Evolutionary conservation across 2,888 invertebrate genomes (phyloP).

Genomic region (Clivina fossor): DNA sequence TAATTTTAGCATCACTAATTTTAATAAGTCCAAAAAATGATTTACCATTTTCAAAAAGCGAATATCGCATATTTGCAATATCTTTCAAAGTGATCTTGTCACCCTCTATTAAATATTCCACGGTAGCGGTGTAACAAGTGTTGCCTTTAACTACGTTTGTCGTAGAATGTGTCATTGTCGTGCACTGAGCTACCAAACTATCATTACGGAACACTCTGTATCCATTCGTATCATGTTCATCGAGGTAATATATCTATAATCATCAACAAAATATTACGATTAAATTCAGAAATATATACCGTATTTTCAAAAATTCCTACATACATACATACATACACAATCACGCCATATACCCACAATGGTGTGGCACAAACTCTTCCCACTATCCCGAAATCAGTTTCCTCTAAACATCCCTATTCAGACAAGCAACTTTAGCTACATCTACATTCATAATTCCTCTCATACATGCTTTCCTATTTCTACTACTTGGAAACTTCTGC

Average conservation of each 20-base stretch:
- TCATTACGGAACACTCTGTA: slow-evolving; percentile 70
- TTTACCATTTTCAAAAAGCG: slow-evolving; percentile 72
- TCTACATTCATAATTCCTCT: too few species aligned
- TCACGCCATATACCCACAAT: too few species aligned
- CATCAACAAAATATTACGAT: neutral
- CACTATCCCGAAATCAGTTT: too few species aligned
- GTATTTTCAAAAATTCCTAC: too few species aligned
- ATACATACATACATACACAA: too few species aligned
- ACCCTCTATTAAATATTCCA: slow-evolving; percentile 63
- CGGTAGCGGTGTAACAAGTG: slow-evolving; percentile 73
- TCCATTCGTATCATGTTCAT: slow-evolving; percentile 74
- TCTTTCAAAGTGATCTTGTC: slow-evolving; percentile 72
- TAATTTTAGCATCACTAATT: slow-evolving; percentile 58
- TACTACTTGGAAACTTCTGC: too few species aligned
- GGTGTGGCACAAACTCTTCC: too few species aligned
- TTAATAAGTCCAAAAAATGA: slow-evolving; percentile 83
- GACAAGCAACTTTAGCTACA: too few species aligned
- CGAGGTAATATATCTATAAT: slow-evolving; percentile 74
- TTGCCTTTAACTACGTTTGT: slow-evolving; percentile 64
- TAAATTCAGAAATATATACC: too few species aligned
- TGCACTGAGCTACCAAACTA: slow-evolving; percentile 71
- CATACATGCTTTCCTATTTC: too few species aligned
- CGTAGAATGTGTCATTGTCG: slow-evolving; percentile 62
- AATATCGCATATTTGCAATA: slow-evolving; percentile 66
- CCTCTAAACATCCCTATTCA: too few species aligned